These are phyloP conservation scores for Atherinomorus stipes DNA, from an alignment of 2,113 vertebrate genomes.

Conservation along the genomic window DNA sequence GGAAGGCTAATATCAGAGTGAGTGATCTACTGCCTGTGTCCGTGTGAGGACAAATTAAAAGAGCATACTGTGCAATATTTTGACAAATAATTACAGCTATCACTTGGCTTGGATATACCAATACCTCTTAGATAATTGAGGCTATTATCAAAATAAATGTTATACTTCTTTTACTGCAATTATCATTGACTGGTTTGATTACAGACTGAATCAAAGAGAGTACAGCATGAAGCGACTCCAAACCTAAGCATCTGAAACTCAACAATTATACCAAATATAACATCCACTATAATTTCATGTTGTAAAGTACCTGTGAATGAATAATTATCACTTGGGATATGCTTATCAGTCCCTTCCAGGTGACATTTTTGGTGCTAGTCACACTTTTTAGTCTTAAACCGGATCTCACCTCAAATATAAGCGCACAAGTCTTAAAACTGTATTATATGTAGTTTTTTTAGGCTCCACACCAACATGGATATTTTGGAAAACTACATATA, in stretches of 20 bases:
- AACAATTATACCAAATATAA: background rate
- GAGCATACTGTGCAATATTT: background rate
- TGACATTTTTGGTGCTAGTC: conserved; percentile 8
- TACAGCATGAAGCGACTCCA: background rate
- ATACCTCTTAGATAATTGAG: background rate
- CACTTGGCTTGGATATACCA: background rate
- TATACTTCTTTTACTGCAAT: background rate
- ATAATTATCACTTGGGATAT: conserved; percentile 21
- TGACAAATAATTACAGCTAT: background rate
- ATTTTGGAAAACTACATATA: too few species aligned
- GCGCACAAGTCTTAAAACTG: background rate
- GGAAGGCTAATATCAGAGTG: background rate
- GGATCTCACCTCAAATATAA: background rate
- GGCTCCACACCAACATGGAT: background rate
- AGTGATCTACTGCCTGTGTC: background rate
- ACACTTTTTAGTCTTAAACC: background rate
- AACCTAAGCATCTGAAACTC: conserved; percentile 7
- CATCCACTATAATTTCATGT: conserved; percentile 9
- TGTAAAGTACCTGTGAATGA: conserved; percentile 25
- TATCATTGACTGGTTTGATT: background rate
- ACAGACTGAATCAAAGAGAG: conserved; percentile 18
- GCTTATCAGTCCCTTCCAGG: background rate
- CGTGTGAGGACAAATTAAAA: background rate
- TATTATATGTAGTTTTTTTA: background rate
- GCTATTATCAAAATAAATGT: background rate